A percentile compares a stretch with the other conserved stretches of the same genome.
Conservation (phyloP, 2,113 vertebrate genomes). For the Pithys albifrons region DNA sequence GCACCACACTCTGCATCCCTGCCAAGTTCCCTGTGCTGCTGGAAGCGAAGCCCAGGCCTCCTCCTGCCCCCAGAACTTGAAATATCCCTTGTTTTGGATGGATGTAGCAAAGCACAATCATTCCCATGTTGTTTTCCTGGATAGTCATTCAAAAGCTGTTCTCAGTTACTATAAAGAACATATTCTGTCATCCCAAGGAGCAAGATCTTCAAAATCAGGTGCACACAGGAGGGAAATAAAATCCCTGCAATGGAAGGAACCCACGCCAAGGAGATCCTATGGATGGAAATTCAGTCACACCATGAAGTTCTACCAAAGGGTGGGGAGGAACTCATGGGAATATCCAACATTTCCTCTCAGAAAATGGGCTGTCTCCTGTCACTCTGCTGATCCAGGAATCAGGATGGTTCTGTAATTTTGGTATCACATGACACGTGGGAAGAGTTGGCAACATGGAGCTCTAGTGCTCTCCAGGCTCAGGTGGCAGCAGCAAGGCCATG, state of each 20-base stretch:
- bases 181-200: neutral
- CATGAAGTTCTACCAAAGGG: neutral
- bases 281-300: neutral
- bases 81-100: neutral
- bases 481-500: neutral
- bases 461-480: neutral
- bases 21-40: slow-evolving; percentile 24
- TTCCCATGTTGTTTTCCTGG: neutral
- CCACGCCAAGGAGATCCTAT: neutral
- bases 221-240: neutral
- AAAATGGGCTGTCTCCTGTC: neutral
- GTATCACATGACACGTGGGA: neutral
- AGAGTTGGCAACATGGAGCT: neutral
- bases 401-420: neutral
- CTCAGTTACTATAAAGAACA: neutral
- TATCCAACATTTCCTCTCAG: neutral
- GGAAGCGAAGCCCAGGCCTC: neutral
- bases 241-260: neutral
- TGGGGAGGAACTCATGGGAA: neutral
- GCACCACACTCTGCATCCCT: neutral
- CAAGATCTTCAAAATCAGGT: neutral
- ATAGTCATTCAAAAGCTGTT: neutral
- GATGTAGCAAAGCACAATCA: neutral
- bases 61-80: neutral
- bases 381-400: neutral